Base-by-base conservation (phyloP, 2,797 vertebrate species). In the Pagetopsis macropterus region DNA sequence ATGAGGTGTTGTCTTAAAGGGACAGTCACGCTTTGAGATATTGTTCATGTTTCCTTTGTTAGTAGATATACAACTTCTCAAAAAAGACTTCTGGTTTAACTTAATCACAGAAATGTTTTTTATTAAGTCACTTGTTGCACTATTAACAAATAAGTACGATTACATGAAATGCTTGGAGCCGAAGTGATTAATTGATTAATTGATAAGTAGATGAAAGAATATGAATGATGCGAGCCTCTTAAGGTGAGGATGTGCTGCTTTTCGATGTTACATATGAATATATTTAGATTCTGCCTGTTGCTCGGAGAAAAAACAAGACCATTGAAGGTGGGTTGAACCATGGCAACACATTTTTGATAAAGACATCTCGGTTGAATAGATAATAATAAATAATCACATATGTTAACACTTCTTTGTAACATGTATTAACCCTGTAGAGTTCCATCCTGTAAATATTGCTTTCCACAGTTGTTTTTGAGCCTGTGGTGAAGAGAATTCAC, bases 1-100 rank as follows among this genome's bases (percentile, higher is more conserved):
- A 75, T 11, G 2, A 73, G 51, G 15, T 19, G 15, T 31, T 61
- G 10, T 14, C 72, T 49, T 71, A 78, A 40, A 79, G 44, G 2
- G 21, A 70, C 41, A 4, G 51, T 68, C n/a, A 23, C 2, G 1
- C 57, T 45, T 31, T 13, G 7, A 44, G 31, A 46, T 56, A 17
- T 3, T n/a, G 60, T 41, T 16, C 16, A 48, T 54, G 46, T 69
- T 54, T 40, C 13, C 16, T 57, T 37, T 9, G 14, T 58, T 27
- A 37, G 43, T 2, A 5, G 27, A n/a, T 31, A 9, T 13, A 49
- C 2, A 50, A 61, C n/a, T n/a, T 60, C 16, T 54, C 21, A n/a
- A 4, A 45, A 52, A 45, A 44, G 31, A 44, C 16, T 9, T 11
- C 23, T 9, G 57, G 15, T 44, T 9, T 10, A 12, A 40, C 12